phyloP scores from a whole-genome alignment of 2,888 invertebrate genomes.

The Drosophila pegasa region DNA sequence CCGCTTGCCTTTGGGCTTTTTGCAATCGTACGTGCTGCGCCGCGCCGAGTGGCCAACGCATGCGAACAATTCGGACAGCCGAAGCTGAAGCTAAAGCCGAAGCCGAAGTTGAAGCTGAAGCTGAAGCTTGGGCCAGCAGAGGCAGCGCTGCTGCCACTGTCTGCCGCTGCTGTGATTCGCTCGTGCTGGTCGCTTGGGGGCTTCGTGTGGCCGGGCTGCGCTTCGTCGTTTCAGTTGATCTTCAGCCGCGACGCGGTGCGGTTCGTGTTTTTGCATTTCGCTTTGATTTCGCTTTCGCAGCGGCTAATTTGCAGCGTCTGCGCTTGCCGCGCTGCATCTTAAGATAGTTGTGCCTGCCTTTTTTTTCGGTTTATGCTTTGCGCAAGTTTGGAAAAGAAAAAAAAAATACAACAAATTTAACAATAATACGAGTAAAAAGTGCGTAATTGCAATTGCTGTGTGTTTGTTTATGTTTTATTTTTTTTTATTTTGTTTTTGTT shows the following conservation, averaged over 20 bases:
- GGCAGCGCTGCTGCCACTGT: conserved; percentile 20
- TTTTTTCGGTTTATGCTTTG: conserved; percentile 40
- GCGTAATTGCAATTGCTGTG: conserved; percentile 52
- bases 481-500: conserved; percentile 11
- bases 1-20: conserved; percentile 30
- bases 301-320: conserved; percentile 19
- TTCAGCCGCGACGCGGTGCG: conserved; percentile 53
- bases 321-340: conserved; percentile 41
- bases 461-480: conserved; percentile 23
- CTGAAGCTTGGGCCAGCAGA: background rate
- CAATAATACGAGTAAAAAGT: conserved; percentile 46
- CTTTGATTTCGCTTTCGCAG: conserved; percentile 14
- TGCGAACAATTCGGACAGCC: conserved; percentile 28
- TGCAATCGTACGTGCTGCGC: conserved; percentile 60
- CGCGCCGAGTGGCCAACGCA: conserved; percentile 36
- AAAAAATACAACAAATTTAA: conserved; percentile 6
- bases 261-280: conserved; percentile 31
- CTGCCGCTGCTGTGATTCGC: conserved; percentile 18
- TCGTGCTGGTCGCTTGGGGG: conserved; percentile 6
- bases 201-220: conserved; percentile 8
- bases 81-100: background rate
- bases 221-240: conserved; percentile 54
- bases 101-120: background rate
- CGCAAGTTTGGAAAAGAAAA: conserved; percentile 44
- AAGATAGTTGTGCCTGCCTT: conserved; percentile 12